Evolutionary conservation across 2,888 invertebrate species (phyloP).

Genomic region (Drosophila sordidapex): DNA sequence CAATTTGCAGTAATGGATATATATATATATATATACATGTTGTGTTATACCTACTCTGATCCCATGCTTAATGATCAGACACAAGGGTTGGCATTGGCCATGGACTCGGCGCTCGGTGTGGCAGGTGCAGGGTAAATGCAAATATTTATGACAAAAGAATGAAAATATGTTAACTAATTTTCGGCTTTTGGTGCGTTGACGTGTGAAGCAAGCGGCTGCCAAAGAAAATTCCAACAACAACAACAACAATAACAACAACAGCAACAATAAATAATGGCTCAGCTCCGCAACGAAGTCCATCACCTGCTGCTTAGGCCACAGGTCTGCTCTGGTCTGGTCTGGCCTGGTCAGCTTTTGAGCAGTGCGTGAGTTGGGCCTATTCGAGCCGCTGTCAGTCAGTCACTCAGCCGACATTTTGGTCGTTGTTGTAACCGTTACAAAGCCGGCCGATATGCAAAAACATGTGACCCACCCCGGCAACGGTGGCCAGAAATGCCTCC

Average conservation of each 20-base stretch:
- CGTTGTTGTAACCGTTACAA: conserved; percentile 7
- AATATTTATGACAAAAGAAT: conserved; percentile 47
- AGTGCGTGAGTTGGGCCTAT: conserved; percentile 74
- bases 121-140: conserved; percentile 67
- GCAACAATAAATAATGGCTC: background rate
- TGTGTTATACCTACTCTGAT: conserved; percentile 38
- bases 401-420: conserved; percentile 58
- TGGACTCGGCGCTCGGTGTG: conserved; percentile 53
- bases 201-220: conserved; percentile 59
- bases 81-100: conserved; percentile 34
- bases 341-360: conserved; percentile 2
- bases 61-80: conserved; percentile 39
- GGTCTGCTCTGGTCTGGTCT: conserved; percentile 16
- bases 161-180: conserved; percentile 74
- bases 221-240: background rate
- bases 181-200: conserved; percentile 78
- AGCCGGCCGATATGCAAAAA: conserved; percentile 71
- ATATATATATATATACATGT: background rate
- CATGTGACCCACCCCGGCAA: conserved; percentile 61
- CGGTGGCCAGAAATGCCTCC: conserved; percentile 19
- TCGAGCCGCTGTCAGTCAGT: conserved; percentile 76
- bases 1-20: conserved; percentile 36
- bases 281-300: conserved; percentile 30
- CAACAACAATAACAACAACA: background rate
- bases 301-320: conserved; percentile 67